These are phyloP conservation scores for Gopherus evgoodei DNA, from an alignment of 2,113 vertebrate genomes.

Conservation along the genomic window DNA sequence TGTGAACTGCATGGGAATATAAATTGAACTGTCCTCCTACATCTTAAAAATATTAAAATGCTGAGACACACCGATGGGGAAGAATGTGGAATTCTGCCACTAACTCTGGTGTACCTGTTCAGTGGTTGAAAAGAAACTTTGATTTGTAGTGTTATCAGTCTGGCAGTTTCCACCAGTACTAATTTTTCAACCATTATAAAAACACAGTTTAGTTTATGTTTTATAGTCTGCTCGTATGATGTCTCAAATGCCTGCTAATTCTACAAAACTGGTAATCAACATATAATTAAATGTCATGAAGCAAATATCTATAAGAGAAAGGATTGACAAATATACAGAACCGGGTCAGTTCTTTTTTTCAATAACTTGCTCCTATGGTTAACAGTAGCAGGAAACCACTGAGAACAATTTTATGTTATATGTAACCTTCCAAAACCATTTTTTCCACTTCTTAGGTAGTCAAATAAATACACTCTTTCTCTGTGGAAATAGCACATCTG, in stretches of 20 bases:
- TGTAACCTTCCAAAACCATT: background rate
- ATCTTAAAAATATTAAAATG: background rate
- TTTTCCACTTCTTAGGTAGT: background rate
- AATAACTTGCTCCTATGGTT: background rate
- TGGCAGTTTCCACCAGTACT: background rate
- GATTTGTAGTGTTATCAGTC: background rate
- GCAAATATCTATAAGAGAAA: background rate
- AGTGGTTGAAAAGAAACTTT: background rate
- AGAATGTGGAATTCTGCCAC: background rate
- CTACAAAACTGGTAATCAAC: background rate
- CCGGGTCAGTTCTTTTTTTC: background rate
- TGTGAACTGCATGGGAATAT: background rate
- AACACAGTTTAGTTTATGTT: background rate
- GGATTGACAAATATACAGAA: background rate
- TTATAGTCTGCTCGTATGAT: background rate
- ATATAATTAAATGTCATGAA: background rate
- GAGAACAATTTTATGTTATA: background rate
- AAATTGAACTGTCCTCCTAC: background rate
- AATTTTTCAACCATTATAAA: background rate
- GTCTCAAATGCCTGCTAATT: background rate
- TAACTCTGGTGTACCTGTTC: background rate
- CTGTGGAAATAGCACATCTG: background rate
- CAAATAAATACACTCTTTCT: background rate
- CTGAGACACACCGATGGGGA: accelerated
- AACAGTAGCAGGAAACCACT: background rate